phyloP scores from a whole-genome alignment of 2,113 vertebrate species.

The Sclerurus mexicanus region DNA sequence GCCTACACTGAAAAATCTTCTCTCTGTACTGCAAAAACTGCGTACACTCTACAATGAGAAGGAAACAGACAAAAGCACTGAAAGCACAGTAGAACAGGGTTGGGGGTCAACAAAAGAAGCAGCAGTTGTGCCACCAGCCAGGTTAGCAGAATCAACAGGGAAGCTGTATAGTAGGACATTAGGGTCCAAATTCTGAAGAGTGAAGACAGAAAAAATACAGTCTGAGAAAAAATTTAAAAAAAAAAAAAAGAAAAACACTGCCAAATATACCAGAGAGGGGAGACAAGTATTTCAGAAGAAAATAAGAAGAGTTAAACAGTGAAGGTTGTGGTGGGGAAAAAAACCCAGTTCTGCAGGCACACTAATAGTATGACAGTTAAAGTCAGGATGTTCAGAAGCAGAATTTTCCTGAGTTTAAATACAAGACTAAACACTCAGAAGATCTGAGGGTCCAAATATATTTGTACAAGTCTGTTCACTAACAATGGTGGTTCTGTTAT shows the following conservation, averaged over 20 bases:
- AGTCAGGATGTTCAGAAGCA: not conserved
- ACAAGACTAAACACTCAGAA: not conserved
- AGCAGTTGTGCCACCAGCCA: not conserved
- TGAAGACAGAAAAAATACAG: not conserved
- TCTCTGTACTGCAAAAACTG: not conserved
- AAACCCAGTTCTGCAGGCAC: not conserved
- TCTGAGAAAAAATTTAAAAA: not conserved
- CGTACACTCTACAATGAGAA: not conserved
- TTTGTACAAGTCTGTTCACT: not conserved
- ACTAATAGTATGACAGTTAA: not conserved
- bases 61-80: not conserved
- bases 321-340: not conserved
- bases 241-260: not conserved
- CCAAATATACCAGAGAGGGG: not conserved
- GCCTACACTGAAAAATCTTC: not conserved
- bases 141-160: not conserved
- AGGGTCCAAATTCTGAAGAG: not conserved
- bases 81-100: not conserved
- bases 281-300: not conserved
- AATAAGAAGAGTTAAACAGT: not conserved
- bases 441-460: not conserved
- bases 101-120: not conserved
- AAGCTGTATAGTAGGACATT: not conserved
- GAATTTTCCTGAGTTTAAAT: not conserved
- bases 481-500: not conserved